Conservation (phyloP, 1,140 invertebrate species). For the Drosophila pectinifera region DNA sequence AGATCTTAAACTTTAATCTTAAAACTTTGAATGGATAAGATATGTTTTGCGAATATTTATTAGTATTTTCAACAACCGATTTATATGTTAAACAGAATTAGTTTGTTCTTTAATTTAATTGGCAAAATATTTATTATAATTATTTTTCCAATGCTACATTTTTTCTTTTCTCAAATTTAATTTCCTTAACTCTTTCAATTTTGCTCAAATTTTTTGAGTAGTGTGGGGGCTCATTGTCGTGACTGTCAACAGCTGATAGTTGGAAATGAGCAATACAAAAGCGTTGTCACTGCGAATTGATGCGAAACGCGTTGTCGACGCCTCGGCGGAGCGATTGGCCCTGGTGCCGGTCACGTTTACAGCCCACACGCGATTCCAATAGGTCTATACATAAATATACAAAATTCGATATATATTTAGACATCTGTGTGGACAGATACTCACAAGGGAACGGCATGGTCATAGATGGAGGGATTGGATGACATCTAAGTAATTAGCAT, state of each 20-base stretch:
- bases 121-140: no score
- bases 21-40: no score
- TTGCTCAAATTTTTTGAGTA: background rate
- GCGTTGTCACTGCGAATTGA: conserved; percentile 42
- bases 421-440: background rate
- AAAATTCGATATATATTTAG: conserved; percentile 7
- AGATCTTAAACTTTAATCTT: no score
- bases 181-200: background rate
- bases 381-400: conserved; percentile 3
- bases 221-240: conserved; percentile 14
- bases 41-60: no score
- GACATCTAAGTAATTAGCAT: conserved; percentile 33
- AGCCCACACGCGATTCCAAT: conserved; percentile 47
- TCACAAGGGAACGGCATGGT: conserved; percentile 10
- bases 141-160: no score
- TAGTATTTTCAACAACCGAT: no score
- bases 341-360: conserved; percentile 66
- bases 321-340: conserved; percentile 21
- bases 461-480: conserved; percentile 20
- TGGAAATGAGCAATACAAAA: conserved; percentile 29
- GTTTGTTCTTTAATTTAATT: no score
- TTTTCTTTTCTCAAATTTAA: no score
- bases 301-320: conserved; percentile 45
- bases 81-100: no score
- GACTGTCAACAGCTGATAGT: conserved; percentile 38